Evolutionary conservation across 2,888 invertebrate species (phyloP).

Genomic region (Adelphocoris suturalis): DNA sequence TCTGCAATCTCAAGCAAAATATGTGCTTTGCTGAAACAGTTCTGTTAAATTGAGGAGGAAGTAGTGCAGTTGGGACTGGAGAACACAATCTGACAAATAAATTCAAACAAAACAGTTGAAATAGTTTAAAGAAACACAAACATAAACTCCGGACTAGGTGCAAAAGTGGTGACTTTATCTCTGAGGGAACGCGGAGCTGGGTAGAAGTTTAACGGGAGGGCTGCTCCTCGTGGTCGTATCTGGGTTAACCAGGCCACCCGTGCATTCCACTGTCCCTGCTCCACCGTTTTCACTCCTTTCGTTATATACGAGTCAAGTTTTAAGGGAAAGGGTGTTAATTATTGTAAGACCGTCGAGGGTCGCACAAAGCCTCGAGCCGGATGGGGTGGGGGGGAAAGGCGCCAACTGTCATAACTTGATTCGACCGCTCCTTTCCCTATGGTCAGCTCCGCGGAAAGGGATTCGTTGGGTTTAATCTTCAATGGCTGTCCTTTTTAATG

Average conservation of each 20-base stretch:
- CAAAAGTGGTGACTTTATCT: slow-evolving; percentile 39
- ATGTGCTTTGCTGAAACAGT: not conserved
- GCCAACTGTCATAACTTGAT: slow-evolving; percentile 36
- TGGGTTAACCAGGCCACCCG: slow-evolving; percentile 31
- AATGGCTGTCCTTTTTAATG: not conserved
- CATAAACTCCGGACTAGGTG: not conserved
- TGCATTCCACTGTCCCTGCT: not conserved
- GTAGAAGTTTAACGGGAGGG: slow-evolving; percentile 6
- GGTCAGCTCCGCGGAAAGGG: not conserved
- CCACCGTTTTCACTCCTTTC: slow-evolving; percentile 29
- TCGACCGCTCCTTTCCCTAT: not conserved
- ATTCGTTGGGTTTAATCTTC: not conserved
- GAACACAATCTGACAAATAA: not conserved
- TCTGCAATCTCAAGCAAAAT: too few relatives aligned
- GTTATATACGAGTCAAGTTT: slow-evolving; percentile 39
- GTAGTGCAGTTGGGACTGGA: not conserved
- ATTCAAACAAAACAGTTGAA: not conserved
- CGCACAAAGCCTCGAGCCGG: not conserved
- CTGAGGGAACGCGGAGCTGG: not conserved
- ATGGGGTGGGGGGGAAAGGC: not conserved
- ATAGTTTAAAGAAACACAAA: slow-evolving; percentile 8
- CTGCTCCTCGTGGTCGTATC: slow-evolving; percentile 21
- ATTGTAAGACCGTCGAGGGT: slow-evolving; percentile 22
- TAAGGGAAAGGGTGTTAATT: slow-evolving; percentile 6
- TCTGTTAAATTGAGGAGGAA: not conserved